Conservation (phyloP, 2,113 vertebrate genomes). For the Leptocoma aspasia region DNA sequence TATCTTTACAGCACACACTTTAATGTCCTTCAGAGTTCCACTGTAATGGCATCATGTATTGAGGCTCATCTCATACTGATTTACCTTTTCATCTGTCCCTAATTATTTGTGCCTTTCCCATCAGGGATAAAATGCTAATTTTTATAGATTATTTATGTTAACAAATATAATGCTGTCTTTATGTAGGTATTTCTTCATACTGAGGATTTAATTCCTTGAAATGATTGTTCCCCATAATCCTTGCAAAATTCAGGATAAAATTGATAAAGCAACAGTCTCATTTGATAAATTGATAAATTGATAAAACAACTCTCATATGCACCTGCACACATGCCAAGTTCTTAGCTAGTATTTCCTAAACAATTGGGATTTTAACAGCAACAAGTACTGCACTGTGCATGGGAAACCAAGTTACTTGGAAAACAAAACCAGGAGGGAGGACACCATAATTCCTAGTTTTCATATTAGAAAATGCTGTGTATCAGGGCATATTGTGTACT, state of each 20-base stretch:
- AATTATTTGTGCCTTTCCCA: neutral
- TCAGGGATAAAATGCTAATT: neutral
- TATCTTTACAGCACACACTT: neutral
- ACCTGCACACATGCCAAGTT: neutral
- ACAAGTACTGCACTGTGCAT: neutral
- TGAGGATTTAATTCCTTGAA: neutral
- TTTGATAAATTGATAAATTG: neutral
- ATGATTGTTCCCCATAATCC: neutral
- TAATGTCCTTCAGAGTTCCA: neutral
- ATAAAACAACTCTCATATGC: neutral
- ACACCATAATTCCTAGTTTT: neutral
- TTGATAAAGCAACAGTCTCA: neutral
- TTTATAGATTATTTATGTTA: neutral
- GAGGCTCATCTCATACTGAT: neutral
- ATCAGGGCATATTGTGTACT: neutral
- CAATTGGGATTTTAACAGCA: neutral
- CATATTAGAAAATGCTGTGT: neutral
- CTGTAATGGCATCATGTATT: neutral
- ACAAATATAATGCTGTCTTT: neutral
- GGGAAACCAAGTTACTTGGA: neutral
- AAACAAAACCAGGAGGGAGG: neutral
- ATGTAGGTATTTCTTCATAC: neutral
- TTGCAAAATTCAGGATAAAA: neutral
- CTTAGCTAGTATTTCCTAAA: neutral
- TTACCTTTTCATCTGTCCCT: neutral